These are phyloP conservation scores for Cyphomyrus plagiostoma DNA, from an alignment of 2,113 vertebrate species.

Conservation along the genomic window DNA sequence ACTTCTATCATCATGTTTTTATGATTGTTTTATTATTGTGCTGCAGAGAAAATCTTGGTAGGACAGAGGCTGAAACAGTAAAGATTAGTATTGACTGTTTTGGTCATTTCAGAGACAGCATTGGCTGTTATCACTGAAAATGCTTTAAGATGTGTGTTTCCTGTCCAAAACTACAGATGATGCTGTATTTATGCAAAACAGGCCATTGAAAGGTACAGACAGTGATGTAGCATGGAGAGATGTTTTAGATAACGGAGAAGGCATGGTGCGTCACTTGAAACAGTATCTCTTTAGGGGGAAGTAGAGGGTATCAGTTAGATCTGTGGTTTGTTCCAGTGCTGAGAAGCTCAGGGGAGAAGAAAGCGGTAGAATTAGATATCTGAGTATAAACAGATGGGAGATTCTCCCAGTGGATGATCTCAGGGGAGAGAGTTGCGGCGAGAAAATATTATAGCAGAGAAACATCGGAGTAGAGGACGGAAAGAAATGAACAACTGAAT, in stretches of 20 bases:
- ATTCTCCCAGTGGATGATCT: not conserved
- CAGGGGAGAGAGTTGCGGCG: not conserved
- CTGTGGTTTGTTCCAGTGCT: not conserved
- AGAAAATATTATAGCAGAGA: not conserved
- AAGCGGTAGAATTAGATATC: not conserved
- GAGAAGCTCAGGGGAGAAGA: not conserved
- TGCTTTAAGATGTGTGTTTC: not conserved
- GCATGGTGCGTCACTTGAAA: not conserved
- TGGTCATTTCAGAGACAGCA: not conserved
- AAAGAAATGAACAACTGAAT: not conserved
- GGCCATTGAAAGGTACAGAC: not conserved
- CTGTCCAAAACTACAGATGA: not conserved
- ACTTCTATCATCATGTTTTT: not conserved
- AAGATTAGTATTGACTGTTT: not conserved
- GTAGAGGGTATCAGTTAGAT: not conserved
- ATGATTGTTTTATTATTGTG: not conserved
- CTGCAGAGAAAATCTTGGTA: not conserved
- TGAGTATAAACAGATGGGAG: not conserved
- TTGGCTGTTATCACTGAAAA: not conserved
- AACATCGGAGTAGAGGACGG: not conserved
- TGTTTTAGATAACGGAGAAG: not conserved
- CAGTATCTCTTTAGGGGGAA: not conserved
- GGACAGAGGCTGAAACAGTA: not conserved
- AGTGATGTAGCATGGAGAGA: not conserved
- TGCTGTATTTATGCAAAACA: not conserved